Evolutionary conservation across 2,888 invertebrate species (phyloP), one percentile per base, ranked within the genome.

Genomic region (Phragmatobia fuliginosa): DNA sequence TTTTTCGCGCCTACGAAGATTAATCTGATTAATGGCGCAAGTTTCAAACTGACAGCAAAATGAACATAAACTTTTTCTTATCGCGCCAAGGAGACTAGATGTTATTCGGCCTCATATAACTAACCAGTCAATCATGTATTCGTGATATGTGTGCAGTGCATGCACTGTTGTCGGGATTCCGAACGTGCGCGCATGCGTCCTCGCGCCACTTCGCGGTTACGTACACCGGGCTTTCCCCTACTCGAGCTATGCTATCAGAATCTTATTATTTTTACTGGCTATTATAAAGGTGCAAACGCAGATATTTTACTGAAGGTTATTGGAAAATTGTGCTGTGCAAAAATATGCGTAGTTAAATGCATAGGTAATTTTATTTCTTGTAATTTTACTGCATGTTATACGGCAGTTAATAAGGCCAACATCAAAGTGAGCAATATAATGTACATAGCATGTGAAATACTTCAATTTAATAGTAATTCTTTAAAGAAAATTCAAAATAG

Each of bases 171-270:
- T 70, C 73, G 64, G 67, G 82, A 87, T 88, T 87, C 83, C 77
- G 75, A 80, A 75, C 83, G 83, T 71, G 86, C 78, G 74, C 78
- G 74, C 71, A 79, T 74, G 81, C 82, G 91, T 87, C 91, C 91
- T 91, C 91, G 91, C 86, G 87, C 90, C 83, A 88, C 85, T 84
- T 88, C 66, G 82, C 79, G 83, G 85, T 86, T 85, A 84, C 83
- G 76, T 80, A 80, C 79, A 71, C 61, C 64, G 83, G 84, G 82
- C 83, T 87, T 87, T 87, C 87, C 86, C 85, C 83, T 77, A 70
- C 77, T 76, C 65, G 49, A 70, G 74, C 75, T 73, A 75, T 75
- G 81, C 78, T 75, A 67, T 74, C 71, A 70, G 78, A 81, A 83
- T 83, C 68, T 66, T 70, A 41, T 68, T 70, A 66, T 70, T 70